phyloP scores from a whole-genome alignment of 2,888 invertebrate species.

The Cheiracanthium punctorium region DNA sequence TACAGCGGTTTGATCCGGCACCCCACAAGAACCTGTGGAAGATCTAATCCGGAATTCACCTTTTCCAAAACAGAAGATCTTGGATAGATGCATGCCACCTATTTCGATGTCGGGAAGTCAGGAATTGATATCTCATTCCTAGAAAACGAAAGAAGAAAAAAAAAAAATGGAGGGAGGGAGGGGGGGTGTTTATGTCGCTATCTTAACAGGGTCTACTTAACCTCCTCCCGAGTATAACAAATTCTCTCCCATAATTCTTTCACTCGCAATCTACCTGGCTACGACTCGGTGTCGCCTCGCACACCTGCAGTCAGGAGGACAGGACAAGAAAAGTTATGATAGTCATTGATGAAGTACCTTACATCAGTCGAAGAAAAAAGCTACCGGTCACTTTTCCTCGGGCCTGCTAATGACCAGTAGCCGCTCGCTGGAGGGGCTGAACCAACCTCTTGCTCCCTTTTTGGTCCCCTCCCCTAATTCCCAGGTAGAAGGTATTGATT shows the following conservation, averaged over 20 bases:
- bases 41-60: too few species aligned
- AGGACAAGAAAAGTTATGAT: neutral
- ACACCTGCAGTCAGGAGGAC: neutral
- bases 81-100: too few species aligned
- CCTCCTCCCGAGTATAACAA: neutral
- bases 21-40: too few species aligned
- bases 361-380: neutral
- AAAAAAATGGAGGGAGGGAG: too few species aligned
- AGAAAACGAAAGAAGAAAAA: too few species aligned
- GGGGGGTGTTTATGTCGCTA: too few species aligned
- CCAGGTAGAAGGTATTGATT: neutral
- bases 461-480: neutral
- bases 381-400: neutral
- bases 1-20: too few species aligned
- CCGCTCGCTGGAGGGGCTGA: neutral
- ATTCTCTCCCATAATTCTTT: neutral
- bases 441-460: neutral
- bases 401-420: neutral
- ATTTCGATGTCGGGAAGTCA: too few species aligned
- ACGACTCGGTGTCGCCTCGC: neutral
- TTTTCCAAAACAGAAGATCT: too few species aligned
- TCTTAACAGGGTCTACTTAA: conserved; percentile 4
- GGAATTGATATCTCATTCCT: too few species aligned
- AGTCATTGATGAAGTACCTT: conserved; percentile 4
- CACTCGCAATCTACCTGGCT: neutral